phyloP scores from a whole-genome alignment of 2,113 vertebrate genomes.

The Egretta garzetta region DNA sequence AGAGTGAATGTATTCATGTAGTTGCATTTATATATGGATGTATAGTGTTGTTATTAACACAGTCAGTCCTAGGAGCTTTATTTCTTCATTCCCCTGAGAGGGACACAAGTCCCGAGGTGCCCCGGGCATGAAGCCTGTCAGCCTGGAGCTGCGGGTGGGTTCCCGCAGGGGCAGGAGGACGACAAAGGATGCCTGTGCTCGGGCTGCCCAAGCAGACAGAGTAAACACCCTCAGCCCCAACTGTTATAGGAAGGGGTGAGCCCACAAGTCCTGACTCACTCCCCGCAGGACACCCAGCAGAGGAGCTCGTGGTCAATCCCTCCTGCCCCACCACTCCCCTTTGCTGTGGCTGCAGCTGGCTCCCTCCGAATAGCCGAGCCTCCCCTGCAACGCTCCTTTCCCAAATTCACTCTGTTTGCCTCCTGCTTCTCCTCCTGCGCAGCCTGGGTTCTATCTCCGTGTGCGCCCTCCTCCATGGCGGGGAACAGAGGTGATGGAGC shows the following conservation, averaged over 20 bases:
- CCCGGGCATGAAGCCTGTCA: neutral
- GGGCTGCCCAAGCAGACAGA: neutral
- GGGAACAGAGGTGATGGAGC: neutral
- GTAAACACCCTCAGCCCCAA: neutral
- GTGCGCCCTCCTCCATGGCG: fast-evolving
- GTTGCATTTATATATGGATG: neutral
- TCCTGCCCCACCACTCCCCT: neutral
- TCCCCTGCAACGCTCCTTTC: neutral
- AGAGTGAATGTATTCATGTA: neutral
- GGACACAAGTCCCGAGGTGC: neutral
- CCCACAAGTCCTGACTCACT: slow-evolving; percentile 26
- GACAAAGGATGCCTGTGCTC: slow-evolving; percentile 3
- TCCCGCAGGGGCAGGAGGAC: neutral
- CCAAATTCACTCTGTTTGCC: neutral
- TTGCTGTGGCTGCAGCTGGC: neutral
- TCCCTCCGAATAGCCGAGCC: neutral
- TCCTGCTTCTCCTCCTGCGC: neutral
- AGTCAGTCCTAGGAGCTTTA: neutral
- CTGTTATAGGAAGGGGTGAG: slow-evolving; percentile 12
- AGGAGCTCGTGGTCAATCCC: neutral
- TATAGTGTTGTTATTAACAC: neutral
- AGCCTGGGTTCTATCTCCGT: neutral
- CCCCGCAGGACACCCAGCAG: neutral
- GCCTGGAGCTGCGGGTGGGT: neutral
- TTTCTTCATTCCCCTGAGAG: neutral